Evolutionary conservation across 1,140 invertebrate genomes (phyloP), one percentile per base, ranked within the genome.

Genomic region (Drosophila nasuta): DNA sequence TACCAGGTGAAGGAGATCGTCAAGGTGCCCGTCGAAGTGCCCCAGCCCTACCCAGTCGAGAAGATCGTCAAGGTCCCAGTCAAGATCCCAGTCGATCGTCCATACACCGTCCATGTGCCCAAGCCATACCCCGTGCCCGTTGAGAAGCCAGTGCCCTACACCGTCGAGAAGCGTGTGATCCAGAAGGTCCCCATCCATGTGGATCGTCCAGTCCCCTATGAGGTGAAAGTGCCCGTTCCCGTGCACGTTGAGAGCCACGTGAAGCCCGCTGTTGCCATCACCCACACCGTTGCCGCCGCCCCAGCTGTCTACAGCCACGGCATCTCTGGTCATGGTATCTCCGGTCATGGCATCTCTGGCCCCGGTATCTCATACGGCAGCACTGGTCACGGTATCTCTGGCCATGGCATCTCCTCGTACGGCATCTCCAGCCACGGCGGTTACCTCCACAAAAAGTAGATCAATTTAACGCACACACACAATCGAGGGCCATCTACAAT

Each of bases 21-120:
- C n/a, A 95, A 95, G 82, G 94, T 95, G 65, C 94, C 94, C 67
- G 94, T 95, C 15, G 93, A 95, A 72, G 94, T 96, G 10, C 94
- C 95, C 62, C 94, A 96, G 80, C 95, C 95, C 60, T 96, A 96
- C 89, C 94, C 94, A 66, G 94, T 94, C 33, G 94, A 94, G 72
- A 94, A 94, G 77, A 86, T 94, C 49, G 77, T 95, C 33, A 86
- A 83, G 58, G 82, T 92, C 5, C 91, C 90, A 33, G 91, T 94
- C 13, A 95, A 95, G 83, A 94, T 95, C 49, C 93, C 93, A 5
- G 94, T 95, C 49, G 94, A 94, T 73, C 93, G 93, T 38, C 94
- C 94, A 15, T 94, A 94, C 87, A 93, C 94, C 41, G 95, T 95
- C 4, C 94, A 94, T 75, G 94, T 94, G 85, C 94, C 93, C 54